Evolutionary conservation across 2,797 vertebrate species (phyloP).

Genomic region (Cheirogaleus major): DNA sequence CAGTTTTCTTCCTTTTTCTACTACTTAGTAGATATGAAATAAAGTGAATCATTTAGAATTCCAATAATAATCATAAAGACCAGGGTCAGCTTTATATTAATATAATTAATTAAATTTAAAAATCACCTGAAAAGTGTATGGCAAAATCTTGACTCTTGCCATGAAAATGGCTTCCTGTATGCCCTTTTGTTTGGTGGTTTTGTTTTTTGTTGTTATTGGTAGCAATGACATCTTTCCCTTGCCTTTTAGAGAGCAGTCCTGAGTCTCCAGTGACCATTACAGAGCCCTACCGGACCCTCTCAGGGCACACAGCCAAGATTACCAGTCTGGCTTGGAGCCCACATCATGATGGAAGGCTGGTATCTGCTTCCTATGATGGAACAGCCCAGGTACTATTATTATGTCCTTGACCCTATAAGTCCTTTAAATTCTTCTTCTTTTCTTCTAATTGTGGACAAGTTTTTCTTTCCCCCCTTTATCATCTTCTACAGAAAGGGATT

Average conservation of each 20-base stretch:
- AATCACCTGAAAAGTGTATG: constrained; percentile 92
- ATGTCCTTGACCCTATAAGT: not conserved
- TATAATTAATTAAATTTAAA: not conserved
- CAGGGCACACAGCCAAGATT: constrained; percentile 95
- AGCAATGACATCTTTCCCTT: not conserved
- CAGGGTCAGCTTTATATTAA: not conserved
- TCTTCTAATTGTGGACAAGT: not conserved
- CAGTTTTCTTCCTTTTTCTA: no score
- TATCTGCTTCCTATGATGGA: constrained; percentile 94
- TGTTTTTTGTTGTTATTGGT: not conserved
- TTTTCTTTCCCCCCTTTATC: not conserved
- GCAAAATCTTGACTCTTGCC: constrained; percentile 89
- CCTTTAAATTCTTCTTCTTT: not conserved
- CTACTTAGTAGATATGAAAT: no score
- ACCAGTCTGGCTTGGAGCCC: constrained; percentile 96
- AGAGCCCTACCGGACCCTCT: constrained; percentile 92
- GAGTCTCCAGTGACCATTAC: constrained; percentile 89
- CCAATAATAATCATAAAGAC: not conserved
- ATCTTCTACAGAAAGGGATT: not conserved
- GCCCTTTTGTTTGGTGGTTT: not conserved
- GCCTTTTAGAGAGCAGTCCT: constrained; percentile 87
- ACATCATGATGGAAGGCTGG: constrained; percentile 93
- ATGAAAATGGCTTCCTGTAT: constrained; percentile 20
- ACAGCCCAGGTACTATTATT: constrained; percentile 92
- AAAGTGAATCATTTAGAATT: not conserved